phyloP scores from a whole-genome alignment of 2,797 vertebrate species.

The Chloroceryle amazona region DNA sequence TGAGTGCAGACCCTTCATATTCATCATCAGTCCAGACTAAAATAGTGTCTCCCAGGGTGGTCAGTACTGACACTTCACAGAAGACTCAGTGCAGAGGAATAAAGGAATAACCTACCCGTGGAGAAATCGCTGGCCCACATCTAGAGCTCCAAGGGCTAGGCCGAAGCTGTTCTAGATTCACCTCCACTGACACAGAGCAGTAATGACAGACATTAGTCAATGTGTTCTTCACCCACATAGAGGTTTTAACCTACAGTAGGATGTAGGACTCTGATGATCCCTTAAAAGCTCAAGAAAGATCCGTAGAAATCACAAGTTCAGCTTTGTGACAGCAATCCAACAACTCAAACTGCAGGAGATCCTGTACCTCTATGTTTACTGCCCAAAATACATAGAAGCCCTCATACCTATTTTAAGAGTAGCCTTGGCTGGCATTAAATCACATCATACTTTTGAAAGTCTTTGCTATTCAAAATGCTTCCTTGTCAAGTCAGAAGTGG shows the following conservation, averaged over 20 bases:
- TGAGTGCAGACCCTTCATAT: neutral
- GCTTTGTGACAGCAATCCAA: neutral
- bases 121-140: neutral
- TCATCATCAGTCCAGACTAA: neutral
- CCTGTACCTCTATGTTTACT: neutral
- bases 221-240: neutral
- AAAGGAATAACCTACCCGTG: neutral
- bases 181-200: neutral
- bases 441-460: neutral
- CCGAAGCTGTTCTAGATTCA: neutral
- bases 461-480: neutral
- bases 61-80: neutral
- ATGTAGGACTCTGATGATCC: neutral
- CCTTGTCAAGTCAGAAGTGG: neutral
- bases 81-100: rapidly evolving
- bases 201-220: neutral
- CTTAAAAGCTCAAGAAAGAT: neutral
- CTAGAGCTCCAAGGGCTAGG: neutral
- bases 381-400: neutral
- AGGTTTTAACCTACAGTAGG: neutral
- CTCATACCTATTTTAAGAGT: neutral
- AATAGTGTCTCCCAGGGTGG: rapidly evolving
- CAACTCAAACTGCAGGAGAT: neutral
- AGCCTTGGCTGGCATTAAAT: neutral
- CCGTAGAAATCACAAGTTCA: neutral